phyloP scores from a whole-genome alignment of 2,797 vertebrate species.

The Distichodus sexfasciatus region DNA sequence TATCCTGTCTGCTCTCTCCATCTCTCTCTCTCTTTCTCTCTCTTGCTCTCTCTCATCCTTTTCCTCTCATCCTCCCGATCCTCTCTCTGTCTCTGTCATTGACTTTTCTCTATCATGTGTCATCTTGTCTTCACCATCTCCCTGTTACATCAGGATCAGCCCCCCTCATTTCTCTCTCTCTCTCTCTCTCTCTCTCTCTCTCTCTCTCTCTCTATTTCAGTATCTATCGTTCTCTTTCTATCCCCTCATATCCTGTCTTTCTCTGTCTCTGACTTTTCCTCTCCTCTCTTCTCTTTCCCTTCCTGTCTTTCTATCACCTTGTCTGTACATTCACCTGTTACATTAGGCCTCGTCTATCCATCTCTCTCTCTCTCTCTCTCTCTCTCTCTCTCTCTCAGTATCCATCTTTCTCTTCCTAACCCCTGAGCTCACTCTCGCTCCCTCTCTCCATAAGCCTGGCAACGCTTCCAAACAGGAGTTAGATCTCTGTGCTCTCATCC shows the following conservation, averaged over 20 bases:
- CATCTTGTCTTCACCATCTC: slow-evolving; percentile 67
- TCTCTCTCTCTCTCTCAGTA: neutral
- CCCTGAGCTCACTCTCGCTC: slow-evolving; percentile 57
- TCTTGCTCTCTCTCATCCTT: slow-evolving; percentile 21
- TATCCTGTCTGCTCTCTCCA: neutral
- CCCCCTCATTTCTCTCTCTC: neutral
- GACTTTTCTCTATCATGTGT: slow-evolving; percentile 59
- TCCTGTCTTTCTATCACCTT: neutral
- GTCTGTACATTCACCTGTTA: neutral
- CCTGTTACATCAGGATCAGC: neutral
- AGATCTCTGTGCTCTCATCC: neutral
- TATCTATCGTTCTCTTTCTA: slow-evolving; percentile 2
- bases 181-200: neutral
- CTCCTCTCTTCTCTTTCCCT: neutral
- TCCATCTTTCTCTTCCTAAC: slow-evolving; percentile 47
- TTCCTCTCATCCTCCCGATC: neutral
- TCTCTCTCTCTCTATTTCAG: neutral
- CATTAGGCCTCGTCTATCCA: no score
- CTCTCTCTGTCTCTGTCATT: slow-evolving; percentile 22
- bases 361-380: slow-evolving; percentile 12
- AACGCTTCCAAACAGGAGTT: slow-evolving; percentile 6
- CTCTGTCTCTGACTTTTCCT: neutral
- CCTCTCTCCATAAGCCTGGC: slow-evolving; percentile 28
- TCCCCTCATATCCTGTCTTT: neutral
- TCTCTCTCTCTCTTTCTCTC: slow-evolving; percentile 11